Base-by-base conservation (phyloP, 1,140 invertebrate genomes). In the Ylistrum balloti region DNA sequence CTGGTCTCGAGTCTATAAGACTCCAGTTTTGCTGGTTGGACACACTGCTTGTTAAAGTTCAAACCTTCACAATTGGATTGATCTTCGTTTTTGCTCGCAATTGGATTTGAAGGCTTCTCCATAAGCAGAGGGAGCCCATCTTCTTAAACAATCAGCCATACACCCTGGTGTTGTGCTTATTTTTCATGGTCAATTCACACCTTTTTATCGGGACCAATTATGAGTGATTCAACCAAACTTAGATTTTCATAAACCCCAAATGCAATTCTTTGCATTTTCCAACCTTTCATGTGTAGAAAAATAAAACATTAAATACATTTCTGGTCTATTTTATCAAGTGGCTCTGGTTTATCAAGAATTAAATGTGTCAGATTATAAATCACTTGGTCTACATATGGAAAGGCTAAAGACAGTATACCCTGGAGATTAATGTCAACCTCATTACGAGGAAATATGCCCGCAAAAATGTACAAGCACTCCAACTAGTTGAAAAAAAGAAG, bases 301-400 rank as follows among this genome's bases (percentile, higher is more conserved):
- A 28, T n/a, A 74, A 45, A 45, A 15, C 41, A 45, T 45, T 13
- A 17, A 45, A 45, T 17, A 17, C 41, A 17, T 28, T 74, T n/a
- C 2, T 0, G 0, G n/a, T 28, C 56, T 7, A 11, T 74, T 74
- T 74, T 28, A 74, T 74, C 22, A 28, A 74, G 56, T 74, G 56
- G 56, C 56, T 74, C 56, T 74, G 56, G 56, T 74, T 28, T 74
- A 74, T 74, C 56, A 74, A 28, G 56, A n/a, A 74, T 28, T 74
- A 74, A 74, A 74, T n/a, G 56, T 74, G 22, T 28, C 22, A 28
- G n/a, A n/a, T 74, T 28, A 28, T 74, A 28, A n/a, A 28, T 11
- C 0, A 28, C 56, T 38, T 7, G 13, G 35, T 38, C 35, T 74
- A 74, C 56, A 74, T 5, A n/a, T 28, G 56, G 1, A 28, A 74